Evolutionary conservation across 2,113 vertebrate species (phyloP).

Genomic region (Prinia subflava): DNA sequence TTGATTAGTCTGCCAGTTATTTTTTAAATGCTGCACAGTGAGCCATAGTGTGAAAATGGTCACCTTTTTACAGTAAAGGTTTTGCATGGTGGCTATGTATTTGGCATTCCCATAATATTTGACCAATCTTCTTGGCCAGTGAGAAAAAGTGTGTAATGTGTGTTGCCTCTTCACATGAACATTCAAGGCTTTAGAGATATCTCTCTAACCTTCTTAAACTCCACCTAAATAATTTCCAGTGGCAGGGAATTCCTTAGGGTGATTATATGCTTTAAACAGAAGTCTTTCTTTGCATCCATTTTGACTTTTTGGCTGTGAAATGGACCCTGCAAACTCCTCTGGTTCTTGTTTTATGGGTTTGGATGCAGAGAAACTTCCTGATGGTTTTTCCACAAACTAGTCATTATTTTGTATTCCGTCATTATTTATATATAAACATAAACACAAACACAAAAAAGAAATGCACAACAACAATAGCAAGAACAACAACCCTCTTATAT

Average conservation of each 20-base stretch:
- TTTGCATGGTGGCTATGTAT: neutral
- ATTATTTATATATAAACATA: neutral
- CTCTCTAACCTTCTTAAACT: conserved; percentile 22
- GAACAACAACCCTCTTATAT: neutral
- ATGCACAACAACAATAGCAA: neutral
- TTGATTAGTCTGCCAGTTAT: neutral
- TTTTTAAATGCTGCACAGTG: neutral
- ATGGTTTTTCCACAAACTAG: neutral
- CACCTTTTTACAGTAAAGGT: neutral
- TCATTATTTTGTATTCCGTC: conserved; percentile 29
- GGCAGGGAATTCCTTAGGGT: conserved; percentile 43
- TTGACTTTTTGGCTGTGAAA: conserved; percentile 47
- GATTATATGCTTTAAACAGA: conserved; percentile 48
- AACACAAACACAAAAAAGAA: neutral
- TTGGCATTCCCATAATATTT: neutral
- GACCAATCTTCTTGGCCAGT: neutral
- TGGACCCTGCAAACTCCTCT: neutral
- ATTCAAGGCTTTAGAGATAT: conserved; percentile 24
- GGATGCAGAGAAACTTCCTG: neutral
- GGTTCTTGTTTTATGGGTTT: neutral
- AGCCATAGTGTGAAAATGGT: neutral
- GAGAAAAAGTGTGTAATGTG: neutral
- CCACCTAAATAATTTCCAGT: conserved; percentile 39
- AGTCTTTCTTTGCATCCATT: conserved; percentile 54
- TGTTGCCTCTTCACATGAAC: neutral